A percentile compares a stretch with the other conserved stretches of the same genome.
Evolutionary conservation across 2,113 vertebrate species (phyloP).

Genomic region (Rynchops niger): DNA sequence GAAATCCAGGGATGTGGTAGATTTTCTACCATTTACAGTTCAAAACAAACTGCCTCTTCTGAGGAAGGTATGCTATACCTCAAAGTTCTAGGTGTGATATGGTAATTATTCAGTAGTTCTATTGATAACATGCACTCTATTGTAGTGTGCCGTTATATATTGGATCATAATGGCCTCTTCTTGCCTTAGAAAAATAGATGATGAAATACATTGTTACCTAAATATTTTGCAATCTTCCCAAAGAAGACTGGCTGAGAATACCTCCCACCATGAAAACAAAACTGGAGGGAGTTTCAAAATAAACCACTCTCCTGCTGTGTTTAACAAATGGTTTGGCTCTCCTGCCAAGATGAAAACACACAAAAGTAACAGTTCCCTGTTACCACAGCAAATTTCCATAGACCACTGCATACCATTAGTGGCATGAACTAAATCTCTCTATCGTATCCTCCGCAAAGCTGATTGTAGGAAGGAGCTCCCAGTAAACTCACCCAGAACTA

Average conservation of each 20-base stretch:
- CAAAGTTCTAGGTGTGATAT: background rate
- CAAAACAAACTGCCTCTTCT: background rate
- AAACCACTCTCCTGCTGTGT: slow-evolving; percentile 28
- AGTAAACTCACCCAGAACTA: background rate
- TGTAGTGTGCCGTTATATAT: background rate
- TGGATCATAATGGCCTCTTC: background rate
- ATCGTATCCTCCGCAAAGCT: background rate
- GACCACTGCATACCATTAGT: background rate
- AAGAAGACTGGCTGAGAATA: slow-evolving; percentile 17
- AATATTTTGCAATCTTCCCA: background rate
- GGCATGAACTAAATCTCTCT: background rate
- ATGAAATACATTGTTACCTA: background rate
- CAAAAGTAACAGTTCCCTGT: slow-evolving; percentile 4
- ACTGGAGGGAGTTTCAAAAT: slow-evolving; percentile 37
- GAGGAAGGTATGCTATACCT: background rate
- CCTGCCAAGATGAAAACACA: slow-evolving; percentile 37
- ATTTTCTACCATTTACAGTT: background rate
- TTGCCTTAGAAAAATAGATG: background rate
- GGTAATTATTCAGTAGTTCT: background rate
- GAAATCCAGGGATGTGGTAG: background rate
- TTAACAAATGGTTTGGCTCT: slow-evolving; percentile 32
- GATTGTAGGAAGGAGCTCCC: background rate
- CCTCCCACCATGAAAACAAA: slow-evolving; percentile 44
- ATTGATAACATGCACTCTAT: background rate
- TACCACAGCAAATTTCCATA: background rate